Conservation (phyloP, 2,888 invertebrate species). For the Stenchaetothrips biformis region DNA sequence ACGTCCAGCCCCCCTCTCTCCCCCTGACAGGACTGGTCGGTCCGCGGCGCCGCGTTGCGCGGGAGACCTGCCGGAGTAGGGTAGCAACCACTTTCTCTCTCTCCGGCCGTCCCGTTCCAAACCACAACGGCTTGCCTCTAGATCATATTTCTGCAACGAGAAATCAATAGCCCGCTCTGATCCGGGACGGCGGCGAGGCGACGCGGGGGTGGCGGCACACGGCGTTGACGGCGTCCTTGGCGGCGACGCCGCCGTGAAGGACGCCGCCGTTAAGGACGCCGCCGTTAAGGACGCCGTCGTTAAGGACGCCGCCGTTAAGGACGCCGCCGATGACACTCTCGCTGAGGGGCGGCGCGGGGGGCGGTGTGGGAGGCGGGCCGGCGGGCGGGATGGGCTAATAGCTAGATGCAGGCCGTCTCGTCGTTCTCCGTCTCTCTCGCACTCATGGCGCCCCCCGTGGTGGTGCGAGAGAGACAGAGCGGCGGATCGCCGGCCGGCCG, state of each 20-base stretch:
- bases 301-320: too few species aligned
- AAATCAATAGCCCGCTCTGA: conserved; percentile 7
- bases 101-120: conserved; percentile 8
- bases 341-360: background rate
- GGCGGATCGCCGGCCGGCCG: background rate
- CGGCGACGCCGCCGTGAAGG: too few species aligned
- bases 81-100: background rate
- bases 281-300: too few species aligned
- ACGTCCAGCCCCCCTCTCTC: background rate
- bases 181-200: background rate
- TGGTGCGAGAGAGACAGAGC: too few species aligned
- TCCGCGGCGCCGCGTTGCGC: background rate
- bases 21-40: background rate
- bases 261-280: too few species aligned
- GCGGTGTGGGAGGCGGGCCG: background rate
- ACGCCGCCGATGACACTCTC: too few species aligned
- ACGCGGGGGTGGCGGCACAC: background rate
- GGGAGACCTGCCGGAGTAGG: background rate
- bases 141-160: conserved; percentile 24
- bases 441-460: background rate
- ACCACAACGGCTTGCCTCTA: conserved; percentile 24
- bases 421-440: background rate
- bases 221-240: too few species aligned
- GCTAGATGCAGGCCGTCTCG: background rate
- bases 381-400: background rate